These are phyloP conservation scores for Oikopleura dioica DNA, from an alignment of 23 tunicate species.

Conservation along the genomic window DNA sequence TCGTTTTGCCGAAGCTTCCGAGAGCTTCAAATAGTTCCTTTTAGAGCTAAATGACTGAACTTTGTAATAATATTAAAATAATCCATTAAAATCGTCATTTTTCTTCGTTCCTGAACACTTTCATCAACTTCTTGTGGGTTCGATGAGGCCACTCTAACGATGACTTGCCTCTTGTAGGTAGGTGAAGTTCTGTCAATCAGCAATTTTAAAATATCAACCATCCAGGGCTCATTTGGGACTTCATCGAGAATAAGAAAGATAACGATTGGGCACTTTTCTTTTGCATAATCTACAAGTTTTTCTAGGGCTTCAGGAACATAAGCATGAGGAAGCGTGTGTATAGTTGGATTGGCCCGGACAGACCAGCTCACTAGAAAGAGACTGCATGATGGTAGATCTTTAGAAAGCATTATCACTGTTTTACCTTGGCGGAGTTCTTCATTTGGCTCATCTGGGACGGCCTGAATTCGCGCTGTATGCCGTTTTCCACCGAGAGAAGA, in stretches of 20 bases:
- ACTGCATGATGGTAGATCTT: background rate
- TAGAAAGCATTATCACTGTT: background rate
- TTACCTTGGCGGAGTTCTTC: constrained; percentile 9
- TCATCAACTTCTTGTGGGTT: too few relatives aligned
- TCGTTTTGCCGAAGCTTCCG: background rate
- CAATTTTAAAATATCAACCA: background rate
- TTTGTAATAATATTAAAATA: too few relatives aligned
- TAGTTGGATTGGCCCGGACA: background rate
- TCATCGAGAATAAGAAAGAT: background rate
- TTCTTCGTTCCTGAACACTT: too few relatives aligned
- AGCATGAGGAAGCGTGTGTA: background rate
- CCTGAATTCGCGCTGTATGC: background rate
- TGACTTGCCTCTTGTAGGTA: too few relatives aligned
- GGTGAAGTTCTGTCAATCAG: too few relatives aligned
- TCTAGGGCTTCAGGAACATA: background rate
- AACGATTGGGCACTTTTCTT: background rate
- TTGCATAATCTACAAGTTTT: background rate
- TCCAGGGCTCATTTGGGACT: background rate
- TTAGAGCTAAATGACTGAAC: too few relatives aligned
- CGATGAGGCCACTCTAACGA: too few relatives aligned
- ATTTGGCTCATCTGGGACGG: background rate
- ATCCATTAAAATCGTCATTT: too few relatives aligned
- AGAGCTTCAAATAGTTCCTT: too few relatives aligned
- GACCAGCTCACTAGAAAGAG: background rate
- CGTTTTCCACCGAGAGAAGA: background rate